Evolutionary conservation across 2,888 invertebrate genomes (phyloP).

Genomic region (Polydrusus tereticollis): DNA sequence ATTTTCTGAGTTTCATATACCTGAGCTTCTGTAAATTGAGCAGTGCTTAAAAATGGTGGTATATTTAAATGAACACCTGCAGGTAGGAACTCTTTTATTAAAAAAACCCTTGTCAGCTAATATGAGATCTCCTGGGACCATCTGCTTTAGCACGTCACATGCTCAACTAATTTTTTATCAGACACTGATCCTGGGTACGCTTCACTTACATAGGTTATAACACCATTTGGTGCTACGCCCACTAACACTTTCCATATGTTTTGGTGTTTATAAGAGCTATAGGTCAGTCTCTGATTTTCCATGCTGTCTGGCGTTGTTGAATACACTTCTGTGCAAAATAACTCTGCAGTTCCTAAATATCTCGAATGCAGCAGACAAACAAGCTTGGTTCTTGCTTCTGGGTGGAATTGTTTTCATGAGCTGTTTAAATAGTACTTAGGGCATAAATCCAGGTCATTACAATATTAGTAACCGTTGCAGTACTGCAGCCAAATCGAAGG

Average conservation of each 20-base stretch:
- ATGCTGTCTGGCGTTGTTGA: too few relatives aligned
- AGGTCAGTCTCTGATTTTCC: constrained; percentile 34
- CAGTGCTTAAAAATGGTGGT: constrained; percentile 51
- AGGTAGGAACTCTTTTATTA: constrained; percentile 42
- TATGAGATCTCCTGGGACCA: constrained; percentile 43
- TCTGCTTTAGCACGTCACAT: constrained; percentile 48
- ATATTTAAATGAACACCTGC: constrained; percentile 32
- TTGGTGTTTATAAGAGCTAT: constrained; percentile 32
- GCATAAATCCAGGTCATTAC: constrained; percentile 51
- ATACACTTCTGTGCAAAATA: not conserved
- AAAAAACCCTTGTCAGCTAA: constrained; percentile 52
- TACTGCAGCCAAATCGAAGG: constrained; percentile 7
- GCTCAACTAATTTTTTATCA: constrained; percentile 49
- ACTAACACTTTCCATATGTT: too few relatives aligned
- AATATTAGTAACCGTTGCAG: constrained; percentile 42
- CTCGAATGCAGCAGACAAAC: constrained; percentile 49
- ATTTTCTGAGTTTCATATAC: constrained; percentile 48
- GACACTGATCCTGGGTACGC: constrained; percentile 36
- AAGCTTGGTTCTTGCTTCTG: constrained; percentile 49
- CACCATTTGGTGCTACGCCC: constrained; percentile 38
- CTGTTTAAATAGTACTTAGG: constrained; percentile 50
- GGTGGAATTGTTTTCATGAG: constrained; percentile 50
- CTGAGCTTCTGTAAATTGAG: too few relatives aligned
- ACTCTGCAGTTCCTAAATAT: constrained; percentile 35
- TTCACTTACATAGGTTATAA: constrained; percentile 31